phyloP scores from a whole-genome alignment of 2,113 vertebrate species.

The Daboia siamensis region DNA sequence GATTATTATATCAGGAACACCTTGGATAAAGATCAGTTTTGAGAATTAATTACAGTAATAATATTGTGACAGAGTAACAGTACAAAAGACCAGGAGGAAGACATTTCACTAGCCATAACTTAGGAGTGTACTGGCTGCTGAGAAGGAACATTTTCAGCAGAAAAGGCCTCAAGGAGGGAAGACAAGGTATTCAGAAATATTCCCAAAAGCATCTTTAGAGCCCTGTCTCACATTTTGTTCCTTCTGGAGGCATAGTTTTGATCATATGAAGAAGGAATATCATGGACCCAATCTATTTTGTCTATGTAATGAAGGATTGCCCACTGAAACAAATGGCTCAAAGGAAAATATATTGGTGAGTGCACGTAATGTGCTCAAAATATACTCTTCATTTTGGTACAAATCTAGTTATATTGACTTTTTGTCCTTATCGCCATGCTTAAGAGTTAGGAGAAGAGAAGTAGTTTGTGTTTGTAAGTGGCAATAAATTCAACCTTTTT shows the following conservation, averaged over 20 bases:
- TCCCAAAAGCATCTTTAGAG: too few relatives aligned
- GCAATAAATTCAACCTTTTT: accelerated
- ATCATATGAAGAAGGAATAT: not conserved
- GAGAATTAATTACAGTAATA: not conserved
- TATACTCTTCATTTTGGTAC: not conserved
- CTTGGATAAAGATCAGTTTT: not conserved
- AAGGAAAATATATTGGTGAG: too few relatives aligned
- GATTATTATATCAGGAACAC: not conserved
- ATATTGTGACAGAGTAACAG: not conserved
- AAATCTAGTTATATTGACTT: not conserved
- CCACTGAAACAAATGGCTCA: too few relatives aligned
- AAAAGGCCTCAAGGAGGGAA: not conserved
- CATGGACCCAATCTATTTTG: not conserved
- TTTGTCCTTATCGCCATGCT: not conserved
- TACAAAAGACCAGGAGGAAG: not conserved
- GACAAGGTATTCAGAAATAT: too few relatives aligned
- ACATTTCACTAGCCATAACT: not conserved
- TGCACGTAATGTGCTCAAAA: not conserved
- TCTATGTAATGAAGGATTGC: not conserved
- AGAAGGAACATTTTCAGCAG: not conserved
- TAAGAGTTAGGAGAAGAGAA: not conserved
- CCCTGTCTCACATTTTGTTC: too few relatives aligned
- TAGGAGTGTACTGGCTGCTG: not conserved
- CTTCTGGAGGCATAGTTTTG: too few relatives aligned
- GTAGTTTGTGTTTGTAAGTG: not conserved